These are phyloP conservation scores for Mobula birostris DNA, from an alignment of 2,113 vertebrate species.

Conservation along the genomic window DNA sequence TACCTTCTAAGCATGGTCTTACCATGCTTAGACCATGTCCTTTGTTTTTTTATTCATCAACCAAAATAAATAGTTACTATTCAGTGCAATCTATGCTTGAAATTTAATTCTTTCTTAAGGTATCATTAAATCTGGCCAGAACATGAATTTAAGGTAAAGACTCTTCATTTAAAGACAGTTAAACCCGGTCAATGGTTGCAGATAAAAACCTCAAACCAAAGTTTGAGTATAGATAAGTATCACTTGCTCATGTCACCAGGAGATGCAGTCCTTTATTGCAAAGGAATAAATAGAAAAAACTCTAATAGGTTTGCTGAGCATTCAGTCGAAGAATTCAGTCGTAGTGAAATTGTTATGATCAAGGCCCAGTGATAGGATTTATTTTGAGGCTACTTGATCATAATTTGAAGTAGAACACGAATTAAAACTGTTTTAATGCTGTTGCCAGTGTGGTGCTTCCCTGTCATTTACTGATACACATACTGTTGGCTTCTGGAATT, in stretches of 20 bases:
- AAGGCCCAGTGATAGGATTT: not conserved
- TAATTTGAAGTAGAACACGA: not conserved
- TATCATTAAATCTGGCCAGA: conserved; percentile 3
- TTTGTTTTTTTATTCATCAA: no score
- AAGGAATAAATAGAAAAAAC: no score
- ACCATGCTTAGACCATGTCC: no score
- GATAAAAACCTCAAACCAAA: not conserved
- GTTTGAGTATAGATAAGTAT: not conserved
- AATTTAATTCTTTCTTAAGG: not conserved
- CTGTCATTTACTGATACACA: not conserved
- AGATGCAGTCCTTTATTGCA: not conserved
- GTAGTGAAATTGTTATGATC: not conserved
- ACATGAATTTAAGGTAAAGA: not conserved
- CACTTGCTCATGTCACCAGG: not conserved
- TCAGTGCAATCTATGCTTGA: no score
- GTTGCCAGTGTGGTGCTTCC: not conserved
- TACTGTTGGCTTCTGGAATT: not conserved
- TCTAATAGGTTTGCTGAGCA: not conserved
- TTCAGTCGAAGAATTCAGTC: not conserved
- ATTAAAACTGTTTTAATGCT: not conserved
- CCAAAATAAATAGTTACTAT: no score
- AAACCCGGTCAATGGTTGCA: not conserved
- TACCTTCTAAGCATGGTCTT: no score
- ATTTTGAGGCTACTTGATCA: not conserved
- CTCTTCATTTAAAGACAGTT: not conserved